Evolutionary conservation across 2,113 vertebrate genomes (phyloP).

Genomic region (Cichladusa arquata): DNA sequence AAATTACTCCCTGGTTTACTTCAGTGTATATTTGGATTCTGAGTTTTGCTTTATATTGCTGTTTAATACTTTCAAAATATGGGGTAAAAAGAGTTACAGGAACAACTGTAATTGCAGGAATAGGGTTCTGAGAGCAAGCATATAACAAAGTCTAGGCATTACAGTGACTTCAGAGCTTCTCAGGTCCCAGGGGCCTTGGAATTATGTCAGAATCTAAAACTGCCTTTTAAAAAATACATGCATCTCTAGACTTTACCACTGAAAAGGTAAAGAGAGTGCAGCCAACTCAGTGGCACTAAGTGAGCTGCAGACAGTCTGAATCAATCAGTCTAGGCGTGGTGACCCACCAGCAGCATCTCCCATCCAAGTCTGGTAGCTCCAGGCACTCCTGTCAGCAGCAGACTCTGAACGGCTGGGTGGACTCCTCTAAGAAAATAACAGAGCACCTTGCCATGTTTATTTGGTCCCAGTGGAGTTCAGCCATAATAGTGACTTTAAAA

Average conservation of each 20-base stretch:
- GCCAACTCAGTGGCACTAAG: not conserved
- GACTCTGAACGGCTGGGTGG: not conserved
- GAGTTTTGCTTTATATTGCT: not conserved
- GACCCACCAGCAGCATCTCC: not conserved
- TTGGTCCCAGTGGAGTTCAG: not conserved
- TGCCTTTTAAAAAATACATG: not conserved
- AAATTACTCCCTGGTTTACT: not conserved
- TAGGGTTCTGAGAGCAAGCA: not conserved
- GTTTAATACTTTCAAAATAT: not conserved
- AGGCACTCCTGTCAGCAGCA: not conserved
- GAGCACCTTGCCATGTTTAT: not conserved
- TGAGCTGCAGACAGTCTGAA: conserved; percentile 28
- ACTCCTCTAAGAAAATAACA: not conserved
- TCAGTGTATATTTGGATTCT: not conserved
- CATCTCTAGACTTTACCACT: not conserved
- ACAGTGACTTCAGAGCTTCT: not conserved
- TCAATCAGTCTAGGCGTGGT: not conserved
- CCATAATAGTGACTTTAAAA: not conserved
- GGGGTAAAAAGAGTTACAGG: not conserved
- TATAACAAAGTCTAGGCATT: not conserved
- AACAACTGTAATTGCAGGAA: not conserved
- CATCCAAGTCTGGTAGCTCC: not conserved
- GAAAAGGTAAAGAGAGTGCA: conserved; percentile 11
- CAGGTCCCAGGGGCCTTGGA: not conserved
- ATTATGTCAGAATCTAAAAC: conserved; percentile 25